A percentile compares a stretch with the other conserved stretches of the same genome.
These are phyloP conservation scores for Seira sanloemensis DNA, from an alignment of 2,888 invertebrate species.

Conservation along the genomic window DNA sequence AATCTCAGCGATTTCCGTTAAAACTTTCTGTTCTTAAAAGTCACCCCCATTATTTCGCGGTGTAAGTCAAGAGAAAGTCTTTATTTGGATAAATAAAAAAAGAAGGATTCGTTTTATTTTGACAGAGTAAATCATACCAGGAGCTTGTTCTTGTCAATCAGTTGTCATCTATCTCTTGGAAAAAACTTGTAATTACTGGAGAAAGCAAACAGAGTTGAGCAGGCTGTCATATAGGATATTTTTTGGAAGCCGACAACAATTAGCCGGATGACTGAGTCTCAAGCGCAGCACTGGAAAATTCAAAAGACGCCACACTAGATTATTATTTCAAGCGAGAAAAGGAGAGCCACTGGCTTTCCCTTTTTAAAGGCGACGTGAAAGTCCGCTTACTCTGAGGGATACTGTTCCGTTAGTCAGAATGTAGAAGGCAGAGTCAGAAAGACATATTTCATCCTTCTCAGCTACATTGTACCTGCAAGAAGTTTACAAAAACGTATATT, in stretches of 20 bases:
- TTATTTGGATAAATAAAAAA: neutral
- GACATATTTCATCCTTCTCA: constrained; percentile 28
- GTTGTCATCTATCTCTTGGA: constrained; percentile 34
- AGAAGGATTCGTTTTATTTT: neutral
- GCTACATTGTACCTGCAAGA: constrained; percentile 60
- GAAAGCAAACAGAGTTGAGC: neutral
- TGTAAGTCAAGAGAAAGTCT: too few relatives aligned
- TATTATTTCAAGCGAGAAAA: neutral
- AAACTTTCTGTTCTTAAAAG: neutral
- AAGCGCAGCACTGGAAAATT: constrained; percentile 27
- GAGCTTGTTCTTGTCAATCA: constrained; percentile 54
- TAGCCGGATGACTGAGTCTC: constrained; percentile 44
- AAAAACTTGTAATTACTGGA: constrained; percentile 39
- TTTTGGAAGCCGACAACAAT: constrained; percentile 33
- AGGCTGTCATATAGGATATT: constrained; percentile 26
- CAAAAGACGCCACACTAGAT: neutral
- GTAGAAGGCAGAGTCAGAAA: constrained; percentile 28
- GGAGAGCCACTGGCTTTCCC: too few relatives aligned
- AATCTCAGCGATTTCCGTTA: neutral
- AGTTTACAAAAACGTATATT: constrained; percentile 38
- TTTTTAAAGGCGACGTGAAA: too few relatives aligned
- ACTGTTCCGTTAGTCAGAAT: too few relatives aligned
- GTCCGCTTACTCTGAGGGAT: too few relatives aligned
- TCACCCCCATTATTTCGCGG: too few relatives aligned
- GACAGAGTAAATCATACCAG: constrained; percentile 1